These are phyloP conservation scores for Neoitamus cyanurus DNA, from an alignment of 2,888 invertebrate species.

Conservation along the genomic window DNA sequence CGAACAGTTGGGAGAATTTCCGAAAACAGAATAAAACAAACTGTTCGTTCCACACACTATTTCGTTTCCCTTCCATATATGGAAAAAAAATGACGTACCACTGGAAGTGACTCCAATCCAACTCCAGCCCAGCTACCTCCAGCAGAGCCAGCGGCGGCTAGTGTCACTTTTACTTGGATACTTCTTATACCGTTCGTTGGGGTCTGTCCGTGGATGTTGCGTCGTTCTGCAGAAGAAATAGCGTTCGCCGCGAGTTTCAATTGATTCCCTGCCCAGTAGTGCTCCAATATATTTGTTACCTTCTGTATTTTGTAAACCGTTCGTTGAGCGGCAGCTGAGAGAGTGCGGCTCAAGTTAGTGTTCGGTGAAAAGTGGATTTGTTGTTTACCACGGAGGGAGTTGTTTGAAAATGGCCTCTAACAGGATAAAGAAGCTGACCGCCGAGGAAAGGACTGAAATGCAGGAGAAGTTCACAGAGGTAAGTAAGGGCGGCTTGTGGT, in stretches of 20 bases:
- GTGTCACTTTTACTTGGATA: neutral
- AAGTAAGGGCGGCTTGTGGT: constrained; percentile 61
- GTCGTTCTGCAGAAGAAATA: neutral
- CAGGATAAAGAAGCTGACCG: constrained; percentile 64
- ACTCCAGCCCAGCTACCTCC: neutral
- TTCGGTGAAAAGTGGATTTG: neutral
- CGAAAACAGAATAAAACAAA: no score
- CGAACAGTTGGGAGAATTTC: no score
- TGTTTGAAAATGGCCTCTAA: constrained; percentile 56
- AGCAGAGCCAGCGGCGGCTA: neutral
- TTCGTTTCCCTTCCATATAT: neutral
- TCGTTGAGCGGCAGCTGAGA: neutral
- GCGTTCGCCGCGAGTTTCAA: neutral
- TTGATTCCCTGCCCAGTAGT: neutral
- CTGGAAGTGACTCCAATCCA: neutral
- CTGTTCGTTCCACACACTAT: neutral
- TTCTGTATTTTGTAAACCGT: neutral
- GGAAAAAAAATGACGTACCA: neutral
- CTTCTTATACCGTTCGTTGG: neutral
- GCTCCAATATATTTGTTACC: neutral
- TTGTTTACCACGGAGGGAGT: constrained; percentile 2
- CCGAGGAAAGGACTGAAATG: constrained; percentile 79
- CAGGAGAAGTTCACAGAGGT: constrained; percentile 82
- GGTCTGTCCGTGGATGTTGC: neutral
- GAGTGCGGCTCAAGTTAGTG: neutral